Conservation (phyloP, 2,888 invertebrate genomes). For the Dilophus febrilis region DNA sequence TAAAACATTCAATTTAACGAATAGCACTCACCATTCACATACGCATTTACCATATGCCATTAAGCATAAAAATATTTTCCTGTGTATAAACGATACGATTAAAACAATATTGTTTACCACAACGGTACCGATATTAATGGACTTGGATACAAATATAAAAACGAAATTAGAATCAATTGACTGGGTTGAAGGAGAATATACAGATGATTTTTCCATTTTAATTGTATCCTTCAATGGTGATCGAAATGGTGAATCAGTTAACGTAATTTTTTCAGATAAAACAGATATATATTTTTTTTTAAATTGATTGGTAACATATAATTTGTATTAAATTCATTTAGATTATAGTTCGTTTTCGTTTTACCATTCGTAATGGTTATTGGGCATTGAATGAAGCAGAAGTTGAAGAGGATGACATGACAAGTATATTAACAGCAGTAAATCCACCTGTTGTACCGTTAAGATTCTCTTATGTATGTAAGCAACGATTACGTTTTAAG, state of each 20-base stretch:
- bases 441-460: slow-evolving; percentile 34
- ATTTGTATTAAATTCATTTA: slow-evolving; percentile 17
- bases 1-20: too few relatives aligned
- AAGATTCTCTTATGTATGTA: slow-evolving; percentile 39
- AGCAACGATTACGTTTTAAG: slow-evolving; percentile 32
- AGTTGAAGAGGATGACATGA: slow-evolving; percentile 28
- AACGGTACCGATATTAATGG: slow-evolving; percentile 34
- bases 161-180: too few relatives aligned
- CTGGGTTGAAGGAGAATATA: too few relatives aligned
- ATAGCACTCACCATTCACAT: too few relatives aligned
- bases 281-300: not conserved
- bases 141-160: too few relatives aligned
- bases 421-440: slow-evolving; percentile 15
- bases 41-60: too few relatives aligned
- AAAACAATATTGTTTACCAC: slow-evolving; percentile 36
- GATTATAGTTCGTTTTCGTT: slow-evolving; percentile 39
- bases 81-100: too few relatives aligned
- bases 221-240: not conserved
- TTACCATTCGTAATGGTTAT: slow-evolving; percentile 34
- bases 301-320: too few relatives aligned
- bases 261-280: not conserved
- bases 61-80: too few relatives aligned
- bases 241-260: not conserved
- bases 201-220: too few relatives aligned
- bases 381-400: slow-evolving; percentile 41